phyloP scores from a whole-genome alignment of 2,797 vertebrate species.

The Gallinago stenura region DNA sequence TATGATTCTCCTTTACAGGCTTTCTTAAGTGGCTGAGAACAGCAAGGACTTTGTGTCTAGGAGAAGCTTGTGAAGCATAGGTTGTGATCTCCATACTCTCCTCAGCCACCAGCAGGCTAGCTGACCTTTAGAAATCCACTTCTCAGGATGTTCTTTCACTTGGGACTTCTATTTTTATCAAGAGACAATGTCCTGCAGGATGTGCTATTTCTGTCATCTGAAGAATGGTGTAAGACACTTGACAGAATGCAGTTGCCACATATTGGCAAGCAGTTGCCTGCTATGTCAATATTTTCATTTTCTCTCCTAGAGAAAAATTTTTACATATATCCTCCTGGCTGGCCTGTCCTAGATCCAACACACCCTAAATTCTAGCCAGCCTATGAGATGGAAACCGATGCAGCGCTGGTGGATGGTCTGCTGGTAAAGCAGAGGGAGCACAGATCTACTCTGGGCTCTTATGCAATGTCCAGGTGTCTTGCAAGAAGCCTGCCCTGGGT shows the following conservation, averaged over 20 bases:
- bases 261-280: background rate
- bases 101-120: background rate
- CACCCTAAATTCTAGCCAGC: background rate
- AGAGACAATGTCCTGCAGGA: background rate
- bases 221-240: background rate
- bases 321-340: background rate
- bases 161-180: background rate
- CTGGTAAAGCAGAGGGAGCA: background rate
- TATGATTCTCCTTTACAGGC: background rate
- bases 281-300: background rate
- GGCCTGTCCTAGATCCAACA: background rate
- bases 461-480: background rate
- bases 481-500: background rate
- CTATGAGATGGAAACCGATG: background rate
- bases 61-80: background rate
- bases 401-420: background rate
- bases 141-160: background rate
- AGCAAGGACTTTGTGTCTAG: background rate
- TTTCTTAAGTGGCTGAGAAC: background rate
- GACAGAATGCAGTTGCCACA: background rate
- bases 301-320: background rate
- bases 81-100: background rate
- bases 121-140: background rate
- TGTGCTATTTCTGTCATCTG: background rate
- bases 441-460: background rate